phyloP scores from a whole-genome alignment of 2,888 invertebrate species.

The Agrotis clavis region DNA sequence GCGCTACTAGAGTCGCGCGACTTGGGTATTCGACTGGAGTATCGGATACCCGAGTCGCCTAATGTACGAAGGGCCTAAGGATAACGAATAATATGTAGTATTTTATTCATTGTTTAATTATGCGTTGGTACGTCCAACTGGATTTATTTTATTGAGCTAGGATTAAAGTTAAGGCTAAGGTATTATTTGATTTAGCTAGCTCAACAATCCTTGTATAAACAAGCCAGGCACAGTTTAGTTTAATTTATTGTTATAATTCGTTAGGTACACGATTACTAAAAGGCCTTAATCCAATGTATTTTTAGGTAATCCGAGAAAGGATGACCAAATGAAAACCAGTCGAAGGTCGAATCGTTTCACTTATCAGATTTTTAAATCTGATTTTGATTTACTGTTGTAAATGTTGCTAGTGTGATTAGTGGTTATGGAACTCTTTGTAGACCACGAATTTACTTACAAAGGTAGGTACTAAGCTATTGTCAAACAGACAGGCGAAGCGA shows the following conservation, averaged over 20 bases:
- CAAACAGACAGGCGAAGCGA: too few species aligned
- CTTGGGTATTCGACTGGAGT: too few species aligned
- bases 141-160: background rate
- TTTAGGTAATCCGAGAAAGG: constrained; percentile 1
- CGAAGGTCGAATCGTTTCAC: constrained; percentile 23
- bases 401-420: constrained; percentile 14
- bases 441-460: background rate
- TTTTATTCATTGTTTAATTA: too few species aligned
- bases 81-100: too few species aligned
- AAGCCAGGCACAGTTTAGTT: background rate
- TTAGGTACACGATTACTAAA: background rate
- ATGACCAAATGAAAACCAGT: constrained; percentile 1
- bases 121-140: background rate
- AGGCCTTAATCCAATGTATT: constrained; percentile 5
- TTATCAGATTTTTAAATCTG: constrained; percentile 19
- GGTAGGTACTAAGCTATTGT: too few species aligned
- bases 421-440: constrained; percentile 30
- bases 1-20: too few species aligned
- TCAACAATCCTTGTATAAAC: background rate
- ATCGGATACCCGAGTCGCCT: too few species aligned
- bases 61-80: too few species aligned
- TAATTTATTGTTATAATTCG: background rate
- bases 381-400: too few species aligned
- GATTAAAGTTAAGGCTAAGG: constrained; percentile 1
- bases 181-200: background rate